These are phyloP conservation scores for Centrocercus urophasianus DNA, from an alignment of 2,113 vertebrate genomes.

Conservation along the genomic window DNA sequence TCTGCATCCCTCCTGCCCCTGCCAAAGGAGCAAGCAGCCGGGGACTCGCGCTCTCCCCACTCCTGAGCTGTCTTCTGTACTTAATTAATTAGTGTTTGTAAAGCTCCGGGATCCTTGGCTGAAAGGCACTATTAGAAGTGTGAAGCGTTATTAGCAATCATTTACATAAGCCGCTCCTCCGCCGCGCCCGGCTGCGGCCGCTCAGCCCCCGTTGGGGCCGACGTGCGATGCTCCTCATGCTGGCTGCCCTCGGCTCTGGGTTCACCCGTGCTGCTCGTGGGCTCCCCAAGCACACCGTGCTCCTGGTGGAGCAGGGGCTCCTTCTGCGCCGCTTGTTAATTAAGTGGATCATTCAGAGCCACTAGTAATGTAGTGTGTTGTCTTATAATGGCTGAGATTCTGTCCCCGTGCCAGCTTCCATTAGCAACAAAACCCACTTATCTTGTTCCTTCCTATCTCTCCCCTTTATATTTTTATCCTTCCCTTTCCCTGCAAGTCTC, in stretches of 20 bases:
- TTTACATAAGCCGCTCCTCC: background rate
- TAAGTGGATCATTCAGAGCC: slow-evolving; percentile 68
- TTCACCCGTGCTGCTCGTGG: accelerated
- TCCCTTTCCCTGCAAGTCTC: slow-evolving; percentile 32
- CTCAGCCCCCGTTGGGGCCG: background rate
- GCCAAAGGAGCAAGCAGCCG: background rate
- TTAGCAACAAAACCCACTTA: slow-evolving; percentile 77
- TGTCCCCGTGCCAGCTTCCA: slow-evolving; percentile 68
- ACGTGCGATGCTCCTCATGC: too few relatives aligned
- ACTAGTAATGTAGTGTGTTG: slow-evolving; percentile 63
- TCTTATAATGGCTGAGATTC: slow-evolving; percentile 55
- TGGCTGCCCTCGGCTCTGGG: background rate
- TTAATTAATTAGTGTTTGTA: slow-evolving; percentile 7
- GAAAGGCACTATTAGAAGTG: background rate
- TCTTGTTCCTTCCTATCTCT: slow-evolving; percentile 74
- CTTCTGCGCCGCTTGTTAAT: slow-evolving; percentile 63
- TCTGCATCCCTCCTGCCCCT: too few relatives aligned
- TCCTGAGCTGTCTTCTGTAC: background rate
- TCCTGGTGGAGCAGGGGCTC: slow-evolving; percentile 41
- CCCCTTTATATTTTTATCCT: slow-evolving; percentile 71
- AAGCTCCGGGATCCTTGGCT: background rate
- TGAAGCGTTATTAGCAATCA: background rate
- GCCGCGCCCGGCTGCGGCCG: background rate
- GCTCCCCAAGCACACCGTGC: background rate
- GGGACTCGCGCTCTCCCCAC: background rate